Evolutionary conservation across 64 coral and sea anemone genomes (phyloP).

Genomic region (Montipora efflorescens): DNA sequence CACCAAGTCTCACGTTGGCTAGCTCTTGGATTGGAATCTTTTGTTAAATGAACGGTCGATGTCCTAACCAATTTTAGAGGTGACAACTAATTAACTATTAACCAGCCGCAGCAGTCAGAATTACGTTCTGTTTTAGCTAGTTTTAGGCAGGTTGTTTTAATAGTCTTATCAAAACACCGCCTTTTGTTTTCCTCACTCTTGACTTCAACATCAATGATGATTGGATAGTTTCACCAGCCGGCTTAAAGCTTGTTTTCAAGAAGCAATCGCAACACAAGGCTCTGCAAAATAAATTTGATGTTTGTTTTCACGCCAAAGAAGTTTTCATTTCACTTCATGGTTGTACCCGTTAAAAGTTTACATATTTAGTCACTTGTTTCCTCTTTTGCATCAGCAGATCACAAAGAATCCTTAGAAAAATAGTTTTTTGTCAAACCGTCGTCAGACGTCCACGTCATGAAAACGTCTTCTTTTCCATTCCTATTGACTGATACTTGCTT

Average conservation of each 20-base stretch:
- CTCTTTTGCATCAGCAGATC: neutral
- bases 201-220: neutral
- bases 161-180: neutral
- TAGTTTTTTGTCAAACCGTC: neutral
- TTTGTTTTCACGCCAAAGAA: neutral
- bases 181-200: neutral
- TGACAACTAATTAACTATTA: slow-evolving; percentile 38
- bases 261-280: neutral
- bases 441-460: neutral
- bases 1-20: neutral
- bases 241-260: neutral
- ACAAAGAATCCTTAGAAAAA: neutral
- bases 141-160: slow-evolving; percentile 33
- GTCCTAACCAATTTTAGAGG: slow-evolving; percentile 48
- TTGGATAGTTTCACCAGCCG: neutral
- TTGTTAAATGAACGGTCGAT: slow-evolving; percentile 5
- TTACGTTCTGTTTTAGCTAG: slow-evolving; percentile 48
- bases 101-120: neutral
- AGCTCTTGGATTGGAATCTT: slow-evolving; percentile 6
- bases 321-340: slow-evolving; percentile 22
- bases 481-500: neutral
- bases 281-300: neutral
- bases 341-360: slow-evolving; percentile 8
- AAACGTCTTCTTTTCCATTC: neutral
- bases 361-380: slow-evolving; percentile 22